phyloP scores from a whole-genome alignment of 2,797 vertebrate species.

The Mus caroli region DNA sequence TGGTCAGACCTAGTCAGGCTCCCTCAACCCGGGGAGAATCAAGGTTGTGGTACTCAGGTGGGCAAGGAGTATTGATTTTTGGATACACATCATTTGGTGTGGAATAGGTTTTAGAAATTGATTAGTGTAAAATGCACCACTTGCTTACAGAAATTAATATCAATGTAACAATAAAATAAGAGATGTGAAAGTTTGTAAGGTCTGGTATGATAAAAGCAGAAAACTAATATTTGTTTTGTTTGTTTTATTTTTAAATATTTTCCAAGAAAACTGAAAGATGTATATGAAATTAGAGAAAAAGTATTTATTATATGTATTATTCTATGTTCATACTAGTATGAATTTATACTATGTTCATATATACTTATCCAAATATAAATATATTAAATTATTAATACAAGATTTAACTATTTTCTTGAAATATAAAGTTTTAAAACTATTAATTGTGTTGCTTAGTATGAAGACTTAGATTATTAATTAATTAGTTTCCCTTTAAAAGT shows the following conservation, averaged over 20 bases:
- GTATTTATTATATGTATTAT: background rate
- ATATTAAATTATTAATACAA: background rate
- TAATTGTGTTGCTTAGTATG: background rate
- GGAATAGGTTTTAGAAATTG: background rate
- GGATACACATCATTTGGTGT: background rate
- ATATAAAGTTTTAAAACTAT: constrained; percentile 9
- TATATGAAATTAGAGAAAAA: background rate
- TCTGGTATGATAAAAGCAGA: background rate
- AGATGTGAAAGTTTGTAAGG: background rate
- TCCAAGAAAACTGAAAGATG: background rate
- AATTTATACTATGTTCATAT: background rate
- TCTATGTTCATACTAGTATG: background rate
- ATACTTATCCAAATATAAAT: background rate
- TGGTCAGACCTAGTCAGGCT: too few species aligned
- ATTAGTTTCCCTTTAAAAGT: background rate
- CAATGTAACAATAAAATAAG: background rate
- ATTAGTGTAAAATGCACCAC: background rate
- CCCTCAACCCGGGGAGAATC: too few species aligned
- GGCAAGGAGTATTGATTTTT: background rate
- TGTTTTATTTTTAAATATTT: background rate
- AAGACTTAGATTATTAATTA: background rate
- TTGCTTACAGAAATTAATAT: background rate
- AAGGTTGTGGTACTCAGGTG: too few species aligned
- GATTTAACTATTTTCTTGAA: background rate
- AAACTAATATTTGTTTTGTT: background rate